Evolutionary conservation across 2,888 invertebrate genomes (phyloP), one percentile per base, ranked within the genome.

Genomic region (Aleiodes alternator): DNA sequence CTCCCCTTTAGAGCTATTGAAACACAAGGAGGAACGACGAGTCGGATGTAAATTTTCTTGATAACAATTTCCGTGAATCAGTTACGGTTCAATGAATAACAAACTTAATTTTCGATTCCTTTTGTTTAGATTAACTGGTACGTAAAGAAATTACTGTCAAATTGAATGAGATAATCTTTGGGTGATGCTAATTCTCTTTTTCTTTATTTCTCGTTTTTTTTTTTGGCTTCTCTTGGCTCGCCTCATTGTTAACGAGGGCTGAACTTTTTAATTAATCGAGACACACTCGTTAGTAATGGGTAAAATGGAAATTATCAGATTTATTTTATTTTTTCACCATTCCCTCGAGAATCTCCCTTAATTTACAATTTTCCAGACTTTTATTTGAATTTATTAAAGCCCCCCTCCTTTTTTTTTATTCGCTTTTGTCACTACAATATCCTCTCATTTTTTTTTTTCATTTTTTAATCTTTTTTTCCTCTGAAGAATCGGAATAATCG

Each of bases 401-500:
- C 23, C 23, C 23, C 23, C 23, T 23, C 23, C 23, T 23, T 23
- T 23, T 23, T 23, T 23, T 23, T 23, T 23, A 23, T 23, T 23
- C 43, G 11, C 11, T 64, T 64, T 64, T 16, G 8, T 38, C 31
- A 43, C 12, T 38, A 61, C 31, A 61, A 38, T 38, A 61, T 31
- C 12, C 56, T 6, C 23, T 23, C 56, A 56, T 29, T 29, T 11
- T 23, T 11, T 29, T 23, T 2, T 23, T 23, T 23, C n/a, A n/a
- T n/a, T n/a, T n/a, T n/a, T n/a, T n/a, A n/a, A n/a, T 23, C 2
- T 23, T 23, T 23, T 23, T 23, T 23, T 23, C 23, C 23, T 23
- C 31, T 14, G 29, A 69, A 70, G 64, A 66, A 71, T 75, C 50
- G 70, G 64, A 71, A 75, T 75, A 75, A 75, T 75, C 71, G 71